Evolutionary conservation across 2,113 vertebrate genomes (phyloP).

Genomic region (Dicerorhinus sumatrensis): DNA sequence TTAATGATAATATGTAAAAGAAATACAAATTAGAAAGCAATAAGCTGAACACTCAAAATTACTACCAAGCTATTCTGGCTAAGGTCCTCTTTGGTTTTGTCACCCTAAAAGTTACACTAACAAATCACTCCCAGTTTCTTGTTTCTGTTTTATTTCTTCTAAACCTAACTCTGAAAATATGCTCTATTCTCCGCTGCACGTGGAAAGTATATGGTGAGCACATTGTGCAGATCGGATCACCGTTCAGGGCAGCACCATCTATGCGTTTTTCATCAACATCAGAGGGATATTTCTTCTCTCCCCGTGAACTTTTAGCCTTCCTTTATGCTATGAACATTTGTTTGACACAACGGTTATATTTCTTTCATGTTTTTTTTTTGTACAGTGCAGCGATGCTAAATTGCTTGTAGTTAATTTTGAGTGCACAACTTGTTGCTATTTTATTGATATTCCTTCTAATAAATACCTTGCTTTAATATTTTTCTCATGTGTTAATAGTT

Average conservation of each 20-base stretch:
- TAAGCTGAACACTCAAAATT: accelerated
- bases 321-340: slow-evolving; percentile 55
- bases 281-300: slow-evolving; percentile 48
- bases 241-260: not conserved
- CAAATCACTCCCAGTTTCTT: accelerated
- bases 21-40: accelerated
- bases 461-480: slow-evolving; percentile 34
- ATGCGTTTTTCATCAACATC: not conserved
- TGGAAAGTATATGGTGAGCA: not conserved
- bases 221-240: not conserved
- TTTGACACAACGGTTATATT: not conserved
- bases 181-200: accelerated
- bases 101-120: accelerated
- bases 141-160: not conserved
- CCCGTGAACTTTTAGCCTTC: slow-evolving; percentile 63
- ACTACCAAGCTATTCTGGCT: accelerated
- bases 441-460: slow-evolving; percentile 46
- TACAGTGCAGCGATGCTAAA: not conserved
- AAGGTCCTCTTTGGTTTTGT: accelerated
- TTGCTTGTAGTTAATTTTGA: slow-evolving; percentile 39
- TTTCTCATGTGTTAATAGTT: slow-evolving; percentile 56
- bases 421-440: not conserved
- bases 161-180: not conserved
- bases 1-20: not conserved
- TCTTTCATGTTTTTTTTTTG: slow-evolving; percentile 59